Conservation (phyloP, 2,797 vertebrate genomes). For the Fringilla coelebs region DNA sequence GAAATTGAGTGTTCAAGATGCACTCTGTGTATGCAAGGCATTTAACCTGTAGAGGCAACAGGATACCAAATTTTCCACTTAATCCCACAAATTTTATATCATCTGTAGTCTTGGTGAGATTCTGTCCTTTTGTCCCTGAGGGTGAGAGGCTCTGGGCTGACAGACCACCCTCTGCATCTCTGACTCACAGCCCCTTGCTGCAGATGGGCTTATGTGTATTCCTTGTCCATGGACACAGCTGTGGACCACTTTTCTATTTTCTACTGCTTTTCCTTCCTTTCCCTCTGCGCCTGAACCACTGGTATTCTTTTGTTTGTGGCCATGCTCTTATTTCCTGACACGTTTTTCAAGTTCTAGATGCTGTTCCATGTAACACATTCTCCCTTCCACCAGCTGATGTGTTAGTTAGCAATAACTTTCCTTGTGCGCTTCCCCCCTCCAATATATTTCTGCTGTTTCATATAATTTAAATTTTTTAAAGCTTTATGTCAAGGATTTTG, state of each 20-base stretch:
- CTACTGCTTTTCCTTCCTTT: not conserved
- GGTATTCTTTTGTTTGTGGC: not conserved
- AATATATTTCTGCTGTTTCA: not conserved
- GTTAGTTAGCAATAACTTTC: not conserved
- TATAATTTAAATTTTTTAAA: not conserved
- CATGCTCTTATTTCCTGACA: not conserved
- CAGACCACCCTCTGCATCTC: too few species aligned
- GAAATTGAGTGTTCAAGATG: not conserved
- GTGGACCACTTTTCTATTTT: not conserved
- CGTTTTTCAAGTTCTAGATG: not conserved
- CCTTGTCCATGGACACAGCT: not conserved
- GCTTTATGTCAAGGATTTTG: not conserved
- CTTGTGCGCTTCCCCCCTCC: not conserved
- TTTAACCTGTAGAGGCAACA: not conserved
- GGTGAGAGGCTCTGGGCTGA: not conserved
- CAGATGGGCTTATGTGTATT: accelerated
- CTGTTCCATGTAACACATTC: not conserved
- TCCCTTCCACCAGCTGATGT: not conserved
- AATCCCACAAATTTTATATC: not conserved
- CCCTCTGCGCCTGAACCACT: not conserved
- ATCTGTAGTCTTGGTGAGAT: not conserved
- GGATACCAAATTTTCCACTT: not conserved
- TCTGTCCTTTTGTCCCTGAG: not conserved
- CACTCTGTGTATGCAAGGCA: accelerated
- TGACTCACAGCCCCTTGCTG: not conserved